Base-by-base conservation (phyloP, 2,888 invertebrate genomes). In the Alloscopus bannaensis region DNA sequence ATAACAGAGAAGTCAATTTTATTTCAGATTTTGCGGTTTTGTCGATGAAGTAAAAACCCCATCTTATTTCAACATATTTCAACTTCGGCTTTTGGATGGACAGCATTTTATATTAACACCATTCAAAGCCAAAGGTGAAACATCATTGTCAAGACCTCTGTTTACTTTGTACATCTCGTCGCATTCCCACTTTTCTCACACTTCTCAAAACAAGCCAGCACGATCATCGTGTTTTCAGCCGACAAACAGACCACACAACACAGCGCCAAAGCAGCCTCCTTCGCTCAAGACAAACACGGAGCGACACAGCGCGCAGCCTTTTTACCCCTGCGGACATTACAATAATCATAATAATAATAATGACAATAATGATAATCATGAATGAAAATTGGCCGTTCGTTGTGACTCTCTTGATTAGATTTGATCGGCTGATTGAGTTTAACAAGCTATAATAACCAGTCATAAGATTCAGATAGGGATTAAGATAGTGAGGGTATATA, bases 351-450 rank as follows among this genome's bases (percentile, higher is more conserved):
- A 64, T 69, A 59, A 72, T 72, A 78, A 78, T 78, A 71, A 78
- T 71, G 59, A 79, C 57, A 57, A 79, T 79, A 68, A 79, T 72
- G 65, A 78, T 78, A 79, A 79, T 79, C 55, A 65, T 72, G 78
- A 78, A 79, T 66, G 71, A 72, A 66, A 79, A 68, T 72, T 65
- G 64, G 66, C 72, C 62, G 72, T 72, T 72, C 50, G 72, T 52
- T 72, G 72, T 64, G 72, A 60, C 72, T 72, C 60, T 57, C 69
- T 79, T 79, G 79, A 79, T 79, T 79, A 72, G 72, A 79, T 79
- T 65, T 79, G 72, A 79, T 79, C 66, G 72, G 71, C 60, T 76
- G 76, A 76, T 76, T 78, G 78, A 78, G 70, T 65, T 71, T 70
- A 71, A 59, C 65, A 76, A 72, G 72, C 68, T 68, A 68, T 60